Evolutionary conservation across 2,113 vertebrate species (phyloP).

Genomic region (Rissa tridactyla): DNA sequence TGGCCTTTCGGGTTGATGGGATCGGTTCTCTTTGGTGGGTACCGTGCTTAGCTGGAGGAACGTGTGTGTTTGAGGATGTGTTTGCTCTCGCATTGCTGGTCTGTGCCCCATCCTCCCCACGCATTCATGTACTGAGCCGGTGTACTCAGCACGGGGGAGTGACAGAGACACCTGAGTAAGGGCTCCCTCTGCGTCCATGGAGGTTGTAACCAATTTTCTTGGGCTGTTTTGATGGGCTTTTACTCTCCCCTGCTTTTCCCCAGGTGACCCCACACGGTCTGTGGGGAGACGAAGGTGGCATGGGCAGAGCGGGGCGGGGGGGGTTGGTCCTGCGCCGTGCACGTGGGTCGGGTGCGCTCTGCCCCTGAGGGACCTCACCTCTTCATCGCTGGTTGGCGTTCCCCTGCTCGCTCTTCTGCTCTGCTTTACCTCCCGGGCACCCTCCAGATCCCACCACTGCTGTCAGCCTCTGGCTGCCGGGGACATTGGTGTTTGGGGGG

Average conservation of each 20-base stretch:
- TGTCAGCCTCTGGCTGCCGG: neutral
- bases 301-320: too few relatives aligned
- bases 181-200: neutral
- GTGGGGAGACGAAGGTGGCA: fast-evolving
- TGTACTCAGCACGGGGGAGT: fast-evolving
- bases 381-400: neutral
- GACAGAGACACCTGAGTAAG: fast-evolving
- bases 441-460: too few relatives aligned
- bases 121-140: fast-evolving
- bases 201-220: neutral
- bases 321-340: neutral
- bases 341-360: fast-evolving
- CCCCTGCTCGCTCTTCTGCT: neutral
- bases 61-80: fast-evolving
- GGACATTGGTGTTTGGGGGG: neutral
- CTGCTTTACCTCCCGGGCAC: neutral
- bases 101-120: neutral
- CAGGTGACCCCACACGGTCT: fast-evolving
- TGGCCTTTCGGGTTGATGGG: neutral
- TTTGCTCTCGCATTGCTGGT: neutral
- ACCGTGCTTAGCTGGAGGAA: neutral
- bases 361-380: neutral
- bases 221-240: neutral
- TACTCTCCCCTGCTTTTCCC: neutral
- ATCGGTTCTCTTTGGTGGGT: neutral